Evolutionary conservation across 2,797 vertebrate genomes (phyloP), one percentile per base, ranked within the genome.

Genomic region (Pangasius mekongensis): DNA sequence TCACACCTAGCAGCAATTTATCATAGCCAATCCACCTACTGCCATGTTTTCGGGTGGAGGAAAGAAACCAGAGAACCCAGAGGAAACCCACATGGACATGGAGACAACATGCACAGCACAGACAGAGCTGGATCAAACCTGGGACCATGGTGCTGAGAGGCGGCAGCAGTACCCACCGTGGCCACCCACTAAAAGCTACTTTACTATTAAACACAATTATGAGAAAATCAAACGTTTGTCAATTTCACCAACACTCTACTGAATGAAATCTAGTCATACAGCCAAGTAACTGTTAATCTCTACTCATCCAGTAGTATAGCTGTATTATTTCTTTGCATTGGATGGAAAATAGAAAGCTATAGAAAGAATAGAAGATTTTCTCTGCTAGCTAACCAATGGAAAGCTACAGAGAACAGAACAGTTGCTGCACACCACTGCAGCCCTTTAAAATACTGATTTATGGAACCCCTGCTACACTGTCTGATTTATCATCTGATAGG

Each of bases 401-500:
- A 47, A 36, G 49, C 87, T 71, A n/a, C 60, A 78, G 85, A 85
- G 71, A 76, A 60, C 52, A 84, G 58, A 90, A 84, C 85, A 92
- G 89, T 91, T 92, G 92, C 86, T 91, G 62, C 80, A 84, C 36
- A 83, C 36, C 60, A 83, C 60, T 83, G 58, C 24, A 36, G 87
- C 24, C 66, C 89, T 88, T 91, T 88, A 91, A 89, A 89, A 87
- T 81, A 80, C 67, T 91, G 91, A 93, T 93, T 93, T 92, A 93
- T 88, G 43, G 39, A 90, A 90, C 85, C 62, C 89, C 84, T 83
- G 89, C 87, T 89, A 88, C 89, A 80, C 89, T 64, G 66, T 87
- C 73, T 93, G 92, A 93, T 92, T 92, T 91, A 93, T 91, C 85
- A 86, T 89, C 88, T 87, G 81, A 91, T 90, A 85, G 86, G 77